A percentile compares a stretch with the other conserved stretches of the same genome.
Evolutionary conservation across 2,888 invertebrate species (phyloP).

Genomic region (Polietes domitor): DNA sequence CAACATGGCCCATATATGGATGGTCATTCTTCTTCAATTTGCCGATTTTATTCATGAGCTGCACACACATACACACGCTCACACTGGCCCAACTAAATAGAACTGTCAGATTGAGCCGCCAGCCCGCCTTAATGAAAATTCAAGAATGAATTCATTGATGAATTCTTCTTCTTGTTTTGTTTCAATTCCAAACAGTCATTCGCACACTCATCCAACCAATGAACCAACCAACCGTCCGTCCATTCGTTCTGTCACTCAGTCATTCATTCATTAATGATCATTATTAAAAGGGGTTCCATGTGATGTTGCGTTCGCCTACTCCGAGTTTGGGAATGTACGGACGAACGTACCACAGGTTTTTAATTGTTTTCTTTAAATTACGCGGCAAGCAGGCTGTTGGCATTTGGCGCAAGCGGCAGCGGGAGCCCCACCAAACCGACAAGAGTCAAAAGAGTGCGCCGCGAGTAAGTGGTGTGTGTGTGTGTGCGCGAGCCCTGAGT

Average conservation of each 20-base stretch:
- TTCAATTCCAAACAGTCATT: neutral
- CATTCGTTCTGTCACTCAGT: neutral
- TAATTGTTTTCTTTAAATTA: slow-evolving; percentile 46
- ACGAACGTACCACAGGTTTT: slow-evolving; percentile 43
- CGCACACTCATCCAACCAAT: neutral
- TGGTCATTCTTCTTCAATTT: slow-evolving; percentile 21
- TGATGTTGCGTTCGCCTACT: neutral
- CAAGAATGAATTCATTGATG: slow-evolving; percentile 77
- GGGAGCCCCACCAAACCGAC: neutral
- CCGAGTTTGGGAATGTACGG: slow-evolving; percentile 8
- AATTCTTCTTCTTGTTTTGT: slow-evolving; percentile 60
- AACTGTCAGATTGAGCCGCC: slow-evolving; percentile 40
- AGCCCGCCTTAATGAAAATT: slow-evolving; percentile 75
- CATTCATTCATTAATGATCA: slow-evolving; percentile 17
- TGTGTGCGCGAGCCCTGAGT: neutral
- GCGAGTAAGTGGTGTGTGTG: neutral
- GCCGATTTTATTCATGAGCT: slow-evolving; percentile 49
- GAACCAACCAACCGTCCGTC: too few species aligned
- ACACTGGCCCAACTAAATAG: slow-evolving; percentile 10
- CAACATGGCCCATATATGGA: neutral
- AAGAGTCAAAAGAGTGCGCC: neutral
- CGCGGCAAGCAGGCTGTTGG: slow-evolving; percentile 44
- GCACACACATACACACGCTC: neutral
- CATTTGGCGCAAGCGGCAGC: slow-evolving; percentile 35
- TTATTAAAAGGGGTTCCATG: neutral